A percentile compares a stretch with the other conserved stretches of the same genome.
phyloP scores from a whole-genome alignment of 1,140 invertebrate genomes.

The Bathynomus jamesi region DNA sequence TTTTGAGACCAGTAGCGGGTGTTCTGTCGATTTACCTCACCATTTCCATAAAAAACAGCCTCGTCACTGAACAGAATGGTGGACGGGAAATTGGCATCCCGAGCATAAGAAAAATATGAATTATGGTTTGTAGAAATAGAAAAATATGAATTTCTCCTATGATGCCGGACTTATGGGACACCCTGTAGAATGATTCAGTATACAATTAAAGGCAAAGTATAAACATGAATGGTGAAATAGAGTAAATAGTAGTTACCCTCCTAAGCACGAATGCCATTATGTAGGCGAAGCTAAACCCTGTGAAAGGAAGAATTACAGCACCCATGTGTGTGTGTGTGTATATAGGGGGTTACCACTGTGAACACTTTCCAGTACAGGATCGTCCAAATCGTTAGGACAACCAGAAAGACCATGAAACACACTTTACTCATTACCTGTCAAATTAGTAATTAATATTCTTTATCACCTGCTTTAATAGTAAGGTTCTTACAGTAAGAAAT shows the following conservation, averaged over 20 bases:
- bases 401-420: conserved; percentile 34
- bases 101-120: too few species aligned
- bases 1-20: too few species aligned
- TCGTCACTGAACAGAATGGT: too few species aligned
- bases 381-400: conserved; percentile 32
- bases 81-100: too few species aligned
- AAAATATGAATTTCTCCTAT: too few species aligned
- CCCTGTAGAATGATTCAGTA: too few species aligned
- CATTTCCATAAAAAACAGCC: too few species aligned
- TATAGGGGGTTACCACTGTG: conserved; percentile 39
- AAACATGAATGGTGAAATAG: neutral
- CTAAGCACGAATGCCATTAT: conserved; percentile 40
- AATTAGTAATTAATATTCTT: neutral
- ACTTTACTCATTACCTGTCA: conserved; percentile 37
- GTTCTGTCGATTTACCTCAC: too few species aligned
- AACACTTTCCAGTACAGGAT: conserved; percentile 41
- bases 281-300: conserved; percentile 44
- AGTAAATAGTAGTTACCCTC: conserved; percentile 21
- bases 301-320: conserved; percentile 40
- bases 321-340: conserved; percentile 41
- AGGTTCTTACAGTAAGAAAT: too few species aligned
- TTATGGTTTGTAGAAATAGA: too few species aligned
- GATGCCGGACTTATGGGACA: too few species aligned
- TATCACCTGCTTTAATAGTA: neutral
- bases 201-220: too few species aligned